Evolutionary conservation across 2,113 vertebrate genomes (phyloP), one percentile per base, ranked within the genome.

Genomic region (Toxotes jaculatrix): DNA sequence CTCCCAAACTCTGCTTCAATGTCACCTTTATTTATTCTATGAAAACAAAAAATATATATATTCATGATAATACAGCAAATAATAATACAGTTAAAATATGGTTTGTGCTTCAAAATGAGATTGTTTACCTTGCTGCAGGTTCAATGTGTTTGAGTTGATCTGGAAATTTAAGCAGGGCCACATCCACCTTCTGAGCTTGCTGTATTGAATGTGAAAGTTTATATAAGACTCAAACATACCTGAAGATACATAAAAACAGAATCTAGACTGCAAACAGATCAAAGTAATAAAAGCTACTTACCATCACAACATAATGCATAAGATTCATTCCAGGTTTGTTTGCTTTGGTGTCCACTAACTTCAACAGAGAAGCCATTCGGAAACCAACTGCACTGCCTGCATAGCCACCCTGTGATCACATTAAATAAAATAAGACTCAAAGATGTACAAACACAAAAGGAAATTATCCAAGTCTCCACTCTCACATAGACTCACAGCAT

Each of bases 281-380:
- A 63, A 67, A 60, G 7, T 40, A 34, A 17, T 38, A 65, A 70
- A 76, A 55, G 51, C 7, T 9, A 92, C 89, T 93, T 90, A 82
- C 95, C 93, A 96, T 96, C 42, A 94, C 94, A 0, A 96, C 95
- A 34, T 96, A 96, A 87, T 96, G 95, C 95, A 96, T 96, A 5
- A 96, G 94, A 83, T 96, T 96, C 95, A 96, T 96, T 61, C 95
- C 95, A 8, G 95, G 95, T 83, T 95, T 95, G 92, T 96, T 96
- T 82, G 95, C 95, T 80, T 95, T 95, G 31, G 95, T 96, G 83
- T 96, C 95, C 0, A 65, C 95, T 4, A 96, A 85, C 74, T 96
- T 96, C 49, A 96, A 86, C 47, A 96, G 90, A 3, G 95, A 96
- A 1, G 93, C 76, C 93, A 96, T 96, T 19, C 94, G 87, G 69